Evolutionary conservation across 2,888 invertebrate genomes (phyloP).

Genomic region (Diabrotica balteata): DNA sequence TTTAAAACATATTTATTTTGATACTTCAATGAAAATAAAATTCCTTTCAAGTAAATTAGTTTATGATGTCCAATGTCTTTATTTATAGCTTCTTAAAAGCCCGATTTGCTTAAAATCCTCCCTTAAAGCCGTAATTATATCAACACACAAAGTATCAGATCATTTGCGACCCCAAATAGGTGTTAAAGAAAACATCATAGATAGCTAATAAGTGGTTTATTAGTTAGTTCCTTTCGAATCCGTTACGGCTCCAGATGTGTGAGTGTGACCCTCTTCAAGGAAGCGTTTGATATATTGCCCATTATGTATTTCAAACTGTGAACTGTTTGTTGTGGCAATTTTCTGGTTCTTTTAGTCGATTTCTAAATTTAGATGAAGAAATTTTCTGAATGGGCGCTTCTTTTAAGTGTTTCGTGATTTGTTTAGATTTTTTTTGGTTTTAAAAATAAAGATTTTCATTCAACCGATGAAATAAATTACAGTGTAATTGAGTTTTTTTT

Average conservation of each 20-base stretch:
- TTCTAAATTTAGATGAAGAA: constrained; percentile 11
- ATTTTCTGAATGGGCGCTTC: no score
- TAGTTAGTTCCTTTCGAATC: constrained; percentile 15
- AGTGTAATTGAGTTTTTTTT: no score
- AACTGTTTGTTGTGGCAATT: constrained; percentile 4
- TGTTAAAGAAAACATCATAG: constrained; percentile 11
- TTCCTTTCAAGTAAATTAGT: no score
- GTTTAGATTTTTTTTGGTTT: no score
- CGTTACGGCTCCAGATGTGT: constrained; percentile 4
- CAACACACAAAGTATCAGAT: neutral
- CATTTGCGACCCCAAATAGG: constrained; percentile 9
- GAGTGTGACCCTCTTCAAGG: constrained; percentile 8
- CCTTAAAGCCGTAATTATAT: no score
- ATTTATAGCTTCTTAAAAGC: neutral
- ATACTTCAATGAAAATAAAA: no score
- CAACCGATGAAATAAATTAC: no score
- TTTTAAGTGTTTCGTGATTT: no score
- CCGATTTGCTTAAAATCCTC: no score
- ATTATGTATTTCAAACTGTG: constrained; percentile 6
- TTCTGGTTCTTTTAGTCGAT: neutral
- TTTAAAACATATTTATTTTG: no score
- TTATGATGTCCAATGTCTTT: no score
- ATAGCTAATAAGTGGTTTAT: constrained; percentile 15
- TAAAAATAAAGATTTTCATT: no score
- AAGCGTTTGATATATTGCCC: constrained; percentile 13